Evolutionary conservation across 2,113 vertebrate genomes (phyloP).

Genomic region (Chroicocephalus ridibundus): DNA sequence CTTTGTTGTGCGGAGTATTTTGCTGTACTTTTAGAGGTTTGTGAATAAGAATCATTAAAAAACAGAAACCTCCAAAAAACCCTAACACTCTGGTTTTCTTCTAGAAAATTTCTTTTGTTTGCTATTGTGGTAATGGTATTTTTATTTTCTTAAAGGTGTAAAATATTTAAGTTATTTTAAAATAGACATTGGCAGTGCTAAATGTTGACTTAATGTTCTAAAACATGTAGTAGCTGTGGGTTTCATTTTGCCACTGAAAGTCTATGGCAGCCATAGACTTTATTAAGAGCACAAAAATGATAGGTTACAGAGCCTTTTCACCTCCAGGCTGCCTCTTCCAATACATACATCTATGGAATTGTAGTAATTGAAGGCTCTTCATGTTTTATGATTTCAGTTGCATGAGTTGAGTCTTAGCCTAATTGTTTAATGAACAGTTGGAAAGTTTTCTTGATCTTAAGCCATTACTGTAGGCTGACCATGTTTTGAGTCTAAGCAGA

Average conservation of each 20-base stretch:
- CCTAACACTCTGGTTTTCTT: neutral
- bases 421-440: slow-evolving; percentile 44
- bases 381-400: slow-evolving; percentile 41
- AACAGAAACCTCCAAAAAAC: neutral
- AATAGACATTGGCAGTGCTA: neutral
- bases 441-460: slow-evolving; percentile 52
- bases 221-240: neutral
- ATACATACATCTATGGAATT: neutral
- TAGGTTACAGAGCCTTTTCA: slow-evolving; percentile 11
- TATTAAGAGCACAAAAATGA: neutral
- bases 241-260: neutral
- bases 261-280: neutral
- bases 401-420: slow-evolving; percentile 4
- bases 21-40: neutral
- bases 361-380: slow-evolving; percentile 24
- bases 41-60: slow-evolving; percentile 1
- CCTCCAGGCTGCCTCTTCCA: slow-evolving; percentile 11
- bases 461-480: neutral
- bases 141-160: neutral
- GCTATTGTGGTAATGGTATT: neutral
- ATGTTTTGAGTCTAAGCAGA: slow-evolving; percentile 15
- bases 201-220: neutral
- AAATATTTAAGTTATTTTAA: neutral
- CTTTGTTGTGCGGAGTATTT: neutral
- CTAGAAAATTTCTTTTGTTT: neutral